These are phyloP conservation scores for Alectura lathami DNA, from an alignment of 2,113 vertebrate genomes.

Conservation along the genomic window DNA sequence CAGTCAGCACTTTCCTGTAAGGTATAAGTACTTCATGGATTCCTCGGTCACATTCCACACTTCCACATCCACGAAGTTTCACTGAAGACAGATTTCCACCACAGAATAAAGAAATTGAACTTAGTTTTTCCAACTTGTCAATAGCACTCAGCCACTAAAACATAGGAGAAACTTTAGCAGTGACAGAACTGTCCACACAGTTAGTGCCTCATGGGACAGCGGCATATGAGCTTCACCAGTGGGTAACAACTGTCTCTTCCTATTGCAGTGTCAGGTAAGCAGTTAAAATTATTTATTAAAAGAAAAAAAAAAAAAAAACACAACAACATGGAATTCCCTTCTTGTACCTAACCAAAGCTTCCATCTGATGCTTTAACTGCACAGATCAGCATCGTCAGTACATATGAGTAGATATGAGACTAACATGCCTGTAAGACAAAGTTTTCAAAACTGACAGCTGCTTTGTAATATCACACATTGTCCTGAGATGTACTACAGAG, in stretches of 20 bases:
- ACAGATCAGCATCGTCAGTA: background rate
- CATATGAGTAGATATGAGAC: background rate
- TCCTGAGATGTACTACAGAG: background rate
- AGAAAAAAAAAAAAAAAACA: too few species aligned
- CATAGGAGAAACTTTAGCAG: background rate
- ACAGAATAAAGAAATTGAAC: background rate
- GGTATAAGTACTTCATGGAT: background rate
- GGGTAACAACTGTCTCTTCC: background rate
- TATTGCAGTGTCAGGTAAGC: background rate
- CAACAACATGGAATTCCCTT: background rate
- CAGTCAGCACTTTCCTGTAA: background rate
- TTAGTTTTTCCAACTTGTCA: background rate
- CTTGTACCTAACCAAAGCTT: background rate
- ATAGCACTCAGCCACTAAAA: background rate
- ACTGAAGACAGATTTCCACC: background rate
- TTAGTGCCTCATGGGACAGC: background rate
- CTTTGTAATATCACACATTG: background rate
- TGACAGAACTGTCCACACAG: rapidly evolving
- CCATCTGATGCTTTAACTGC: background rate
- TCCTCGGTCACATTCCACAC: background rate
- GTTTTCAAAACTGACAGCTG: background rate
- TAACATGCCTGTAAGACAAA: rapidly evolving
- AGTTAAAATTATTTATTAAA: too few species aligned
- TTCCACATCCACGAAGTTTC: rapidly evolving
- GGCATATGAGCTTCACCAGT: background rate